Base-by-base conservation (phyloP, 2,797 vertebrate genomes). In the Propithecus deckenii region DNA sequence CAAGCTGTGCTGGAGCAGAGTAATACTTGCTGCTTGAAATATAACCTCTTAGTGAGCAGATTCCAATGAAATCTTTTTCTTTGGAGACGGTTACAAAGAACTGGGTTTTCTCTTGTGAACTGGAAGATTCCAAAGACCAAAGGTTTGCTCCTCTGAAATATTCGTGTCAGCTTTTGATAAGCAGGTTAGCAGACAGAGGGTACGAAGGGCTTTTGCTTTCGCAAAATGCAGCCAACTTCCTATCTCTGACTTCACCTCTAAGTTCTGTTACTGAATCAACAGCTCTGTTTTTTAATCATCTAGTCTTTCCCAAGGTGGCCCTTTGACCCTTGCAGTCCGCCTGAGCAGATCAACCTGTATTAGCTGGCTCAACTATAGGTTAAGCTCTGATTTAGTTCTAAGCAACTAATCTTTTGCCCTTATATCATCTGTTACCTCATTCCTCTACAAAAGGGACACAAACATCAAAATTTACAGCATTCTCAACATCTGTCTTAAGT, bases 121-220 rank as follows among this genome's bases (percentile, higher is more conserved):
- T 59, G 22, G 50, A 57, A 89, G 28, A 46, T 69, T 96, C 89
- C 76, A 96, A 97, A 96, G 83, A 85, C 57, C 78, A 93, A 87
- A 92, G 52, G 3, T 94, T 79, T 61, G 18, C 52, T 63, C 52
- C 63, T 91, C 85, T 95, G 87, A 92, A 86, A 89, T 90, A 83
- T 86, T 95, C 89, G 75, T 91, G 85, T 74, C 81, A 83, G 72
- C 63, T 74, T 50, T 69, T 43, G 78, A 76, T 57, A 89, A 59
- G 32, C 35, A 86, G 10, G 10, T 59, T 81, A 57, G 86, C 67
- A 97, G 71, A 91, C 59, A 93, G 35, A 84, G 48, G n/a, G 32
- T 55, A 32, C 10, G 17, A 91, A 80, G 65, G 67, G 14, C 71
- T 71, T 80, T 78, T 30, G 17, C 46, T n/a, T 71, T 85, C 81